Percentiles rank a stretch among this genome's conserved stretches.
Evolutionary conservation across 2,888 invertebrate species (phyloP).

Genomic region (Seira ritae): DNA sequence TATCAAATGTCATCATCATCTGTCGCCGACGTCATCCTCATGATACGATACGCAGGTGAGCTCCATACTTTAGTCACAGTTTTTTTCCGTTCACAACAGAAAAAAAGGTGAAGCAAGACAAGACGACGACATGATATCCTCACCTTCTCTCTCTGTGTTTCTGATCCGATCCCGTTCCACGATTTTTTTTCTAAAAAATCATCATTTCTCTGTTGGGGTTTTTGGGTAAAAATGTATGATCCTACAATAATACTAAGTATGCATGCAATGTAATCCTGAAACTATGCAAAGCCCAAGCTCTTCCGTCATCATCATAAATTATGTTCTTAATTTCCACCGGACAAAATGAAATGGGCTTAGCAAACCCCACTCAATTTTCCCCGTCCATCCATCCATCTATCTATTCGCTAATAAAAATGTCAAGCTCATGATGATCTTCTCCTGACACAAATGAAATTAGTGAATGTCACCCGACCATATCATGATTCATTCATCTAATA

Average conservation of each 20-base stretch:
- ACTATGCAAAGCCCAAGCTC: too few species aligned
- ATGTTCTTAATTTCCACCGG: not conserved
- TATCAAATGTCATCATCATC: conserved; percentile 1
- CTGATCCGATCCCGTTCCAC: too few species aligned
- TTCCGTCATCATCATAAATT: not conserved
- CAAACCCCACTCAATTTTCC: not conserved
- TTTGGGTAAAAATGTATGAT: too few species aligned
- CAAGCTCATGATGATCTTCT: too few species aligned
- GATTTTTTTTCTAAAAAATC: too few species aligned
- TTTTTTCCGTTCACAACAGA: not conserved
- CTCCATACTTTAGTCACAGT: not conserved
- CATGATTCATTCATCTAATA: not conserved
- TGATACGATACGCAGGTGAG: not conserved
- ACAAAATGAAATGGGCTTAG: not conserved
- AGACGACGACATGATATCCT: not conserved
- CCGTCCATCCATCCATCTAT: too few species aligned
- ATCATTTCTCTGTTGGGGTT: too few species aligned
- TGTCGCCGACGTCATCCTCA: not conserved
- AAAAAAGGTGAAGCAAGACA: not conserved
- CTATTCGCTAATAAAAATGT: too few species aligned
- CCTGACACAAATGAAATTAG: not conserved
- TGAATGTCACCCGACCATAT: not conserved
- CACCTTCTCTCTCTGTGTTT: not conserved
- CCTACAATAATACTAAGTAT: too few species aligned
- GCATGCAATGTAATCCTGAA: too few species aligned